Evolutionary conservation across 1,140 invertebrate species (phyloP).

Genomic region (Ceratina australensis): DNA sequence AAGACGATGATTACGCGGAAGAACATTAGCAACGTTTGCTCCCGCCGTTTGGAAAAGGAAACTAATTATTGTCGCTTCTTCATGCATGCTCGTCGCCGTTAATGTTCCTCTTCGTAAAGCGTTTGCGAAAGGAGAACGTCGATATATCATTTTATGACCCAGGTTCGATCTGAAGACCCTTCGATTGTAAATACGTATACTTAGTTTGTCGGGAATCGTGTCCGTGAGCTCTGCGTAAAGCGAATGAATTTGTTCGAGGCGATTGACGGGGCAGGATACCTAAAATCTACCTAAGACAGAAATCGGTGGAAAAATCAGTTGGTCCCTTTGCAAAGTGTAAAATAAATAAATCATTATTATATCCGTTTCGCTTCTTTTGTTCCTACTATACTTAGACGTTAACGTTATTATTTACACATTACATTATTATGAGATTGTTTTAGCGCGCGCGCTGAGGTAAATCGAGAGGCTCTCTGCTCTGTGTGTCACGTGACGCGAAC

Average conservation of each 20-base stretch:
- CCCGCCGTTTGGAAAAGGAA: not conserved
- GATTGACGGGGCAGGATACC: constrained; percentile 75
- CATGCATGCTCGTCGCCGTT: constrained; percentile 32
- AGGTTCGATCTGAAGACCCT: too few relatives aligned
- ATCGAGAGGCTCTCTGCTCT: constrained; percentile 42
- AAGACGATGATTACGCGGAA: constrained; percentile 47
- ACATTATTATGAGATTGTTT: constrained; percentile 43
- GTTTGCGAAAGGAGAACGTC: constrained; percentile 5
- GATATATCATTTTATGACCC: constrained; percentile 1
- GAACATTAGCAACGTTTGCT: constrained; percentile 46
- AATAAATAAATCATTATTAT: constrained; percentile 72
- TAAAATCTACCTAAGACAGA: constrained; percentile 77
- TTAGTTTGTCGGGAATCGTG: constrained; percentile 16
- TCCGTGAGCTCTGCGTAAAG: not conserved
- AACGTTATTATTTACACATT: constrained; percentile 78
- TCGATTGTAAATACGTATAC: constrained; percentile 1
- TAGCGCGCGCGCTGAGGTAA: constrained; percentile 59
- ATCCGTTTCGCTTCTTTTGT: constrained; percentile 58
- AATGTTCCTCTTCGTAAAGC: constrained; percentile 41
- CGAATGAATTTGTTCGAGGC: constrained; percentile 66
- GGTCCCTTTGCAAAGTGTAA: constrained; percentile 73
- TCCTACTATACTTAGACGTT: constrained; percentile 55
- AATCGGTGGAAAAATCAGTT: constrained; percentile 79
- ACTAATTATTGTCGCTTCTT: constrained; percentile 32
- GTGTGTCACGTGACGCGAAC: constrained; percentile 51